Percentiles rank a stretch among this genome's conserved stretches.
phyloP scores from a whole-genome alignment of 1,140 invertebrate genomes.

The Homalodisca vitripennis region DNA sequence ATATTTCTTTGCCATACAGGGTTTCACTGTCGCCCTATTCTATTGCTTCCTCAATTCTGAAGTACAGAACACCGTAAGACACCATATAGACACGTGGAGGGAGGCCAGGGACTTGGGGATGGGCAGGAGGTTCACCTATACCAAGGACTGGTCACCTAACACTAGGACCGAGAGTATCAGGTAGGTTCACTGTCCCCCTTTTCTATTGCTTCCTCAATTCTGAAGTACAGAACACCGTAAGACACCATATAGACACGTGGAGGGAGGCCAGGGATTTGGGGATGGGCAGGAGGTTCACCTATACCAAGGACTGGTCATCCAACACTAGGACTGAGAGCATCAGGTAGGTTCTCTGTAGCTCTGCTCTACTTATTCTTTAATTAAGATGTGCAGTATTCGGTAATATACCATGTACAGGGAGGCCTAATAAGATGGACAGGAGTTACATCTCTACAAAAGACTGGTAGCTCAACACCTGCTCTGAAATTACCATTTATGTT shows the following conservation, averaged over 20 bases:
- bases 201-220: conserved; percentile 92
- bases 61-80: conserved; percentile 78
- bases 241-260: conserved; percentile 79
- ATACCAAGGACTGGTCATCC: conserved; percentile 74
- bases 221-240: conserved; percentile 81
- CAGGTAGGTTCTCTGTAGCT: conserved; percentile 58
- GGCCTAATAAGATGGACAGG: too few species aligned
- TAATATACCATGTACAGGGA: too few species aligned
- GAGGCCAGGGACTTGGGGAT: conserved; percentile 58
- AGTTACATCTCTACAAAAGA: too few species aligned
- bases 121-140: conserved; percentile 60
- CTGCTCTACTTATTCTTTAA: background rate
- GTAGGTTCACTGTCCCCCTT: conserved; percentile 83
- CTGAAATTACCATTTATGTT: too few species aligned
- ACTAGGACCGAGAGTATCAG: conserved; percentile 79
- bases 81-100: conserved; percentile 78
- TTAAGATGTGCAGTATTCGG: background rate
- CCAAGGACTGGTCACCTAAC: conserved; percentile 73
- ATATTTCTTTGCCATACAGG: too few species aligned
- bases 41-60: conserved; percentile 93
- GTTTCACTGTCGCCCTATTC: conserved; percentile 80
- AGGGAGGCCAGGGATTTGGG: conserved; percentile 60
- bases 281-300: conserved; percentile 59
- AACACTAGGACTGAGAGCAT: conserved; percentile 77
- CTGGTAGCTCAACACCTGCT: too few species aligned